Conservation (phyloP, 2,797 vertebrate species). For the Furcifer pardalis region DNA sequence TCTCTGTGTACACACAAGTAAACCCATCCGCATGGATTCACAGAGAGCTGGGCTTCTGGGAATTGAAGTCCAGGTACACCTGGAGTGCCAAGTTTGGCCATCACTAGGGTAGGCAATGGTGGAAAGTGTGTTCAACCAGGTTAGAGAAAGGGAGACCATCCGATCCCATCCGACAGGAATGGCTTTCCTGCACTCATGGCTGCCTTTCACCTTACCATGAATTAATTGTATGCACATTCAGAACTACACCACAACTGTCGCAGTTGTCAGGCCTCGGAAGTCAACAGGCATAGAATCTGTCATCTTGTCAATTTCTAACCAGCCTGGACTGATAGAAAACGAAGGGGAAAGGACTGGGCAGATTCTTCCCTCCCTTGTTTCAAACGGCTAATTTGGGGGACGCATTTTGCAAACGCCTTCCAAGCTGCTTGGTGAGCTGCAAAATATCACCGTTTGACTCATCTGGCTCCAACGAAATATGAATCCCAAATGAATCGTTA, state of each 20-base stretch:
- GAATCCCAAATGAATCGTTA: constrained; percentile 16
- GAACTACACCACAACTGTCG: background rate
- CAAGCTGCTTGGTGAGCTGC: constrained; percentile 11
- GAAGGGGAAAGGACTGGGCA: too few relatives aligned
- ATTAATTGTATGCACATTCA: background rate
- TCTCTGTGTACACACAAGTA: too few relatives aligned
- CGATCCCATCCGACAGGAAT: background rate
- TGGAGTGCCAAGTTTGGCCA: too few relatives aligned
- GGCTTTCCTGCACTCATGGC: background rate
- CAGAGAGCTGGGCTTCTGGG: too few relatives aligned
- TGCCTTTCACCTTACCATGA: background rate
- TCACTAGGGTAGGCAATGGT: too few relatives aligned
- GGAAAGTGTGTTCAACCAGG: background rate
- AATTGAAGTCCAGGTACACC: too few relatives aligned
- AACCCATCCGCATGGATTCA: too few relatives aligned
- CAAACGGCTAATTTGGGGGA: background rate
- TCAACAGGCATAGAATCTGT: too few relatives aligned
- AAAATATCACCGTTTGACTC: background rate
- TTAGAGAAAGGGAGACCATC: background rate
- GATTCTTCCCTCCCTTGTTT: too few relatives aligned
- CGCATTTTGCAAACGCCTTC: background rate
- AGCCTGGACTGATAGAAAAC: background rate
- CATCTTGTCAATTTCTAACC: background rate
- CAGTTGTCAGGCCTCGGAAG: background rate
- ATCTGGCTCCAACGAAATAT: background rate